Evolutionary conservation across 2,888 invertebrate species (phyloP).

Genomic region (Rhogogaster chlorosoma): DNA sequence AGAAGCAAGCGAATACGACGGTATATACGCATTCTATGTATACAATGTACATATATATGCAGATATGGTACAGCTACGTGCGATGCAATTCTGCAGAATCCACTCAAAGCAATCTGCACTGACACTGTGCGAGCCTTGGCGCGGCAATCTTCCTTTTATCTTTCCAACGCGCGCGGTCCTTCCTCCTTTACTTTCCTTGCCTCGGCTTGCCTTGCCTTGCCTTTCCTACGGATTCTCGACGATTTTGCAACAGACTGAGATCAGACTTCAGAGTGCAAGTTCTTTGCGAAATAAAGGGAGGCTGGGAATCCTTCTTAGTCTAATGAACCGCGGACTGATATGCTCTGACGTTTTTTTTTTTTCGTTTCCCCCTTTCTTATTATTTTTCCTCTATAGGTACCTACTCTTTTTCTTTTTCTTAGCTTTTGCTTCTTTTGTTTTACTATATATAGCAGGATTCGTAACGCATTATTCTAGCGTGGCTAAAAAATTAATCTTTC

Average conservation of each 20-base stretch:
- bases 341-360: conserved; percentile 22
- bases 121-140: conserved; percentile 33
- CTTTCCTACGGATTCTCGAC: conserved; percentile 12
- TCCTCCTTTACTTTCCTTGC: not conserved
- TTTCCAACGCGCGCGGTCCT: not conserved
- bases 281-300: conserved; percentile 38
- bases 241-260: conserved; percentile 22
- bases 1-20: not conserved
- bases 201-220: not conserved
- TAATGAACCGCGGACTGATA: conserved; percentile 42
- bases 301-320: conserved; percentile 43
- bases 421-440: not conserved
- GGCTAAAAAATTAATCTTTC: not conserved
- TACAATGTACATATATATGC: not conserved
- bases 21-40: not conserved
- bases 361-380: conserved; percentile 45
- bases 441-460: not conserved
- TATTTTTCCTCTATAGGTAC: not conserved
- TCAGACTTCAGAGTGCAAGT: conserved; percentile 16
- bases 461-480: not conserved
- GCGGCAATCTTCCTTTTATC: conserved; percentile 45
- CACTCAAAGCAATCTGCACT: conserved; percentile 46
- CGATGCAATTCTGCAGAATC: conserved; percentile 46
- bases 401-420: not conserved
- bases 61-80: conserved; percentile 1